Base-by-base conservation (phyloP, 2,888 invertebrate species). In the Drosophila ezoana region DNA sequence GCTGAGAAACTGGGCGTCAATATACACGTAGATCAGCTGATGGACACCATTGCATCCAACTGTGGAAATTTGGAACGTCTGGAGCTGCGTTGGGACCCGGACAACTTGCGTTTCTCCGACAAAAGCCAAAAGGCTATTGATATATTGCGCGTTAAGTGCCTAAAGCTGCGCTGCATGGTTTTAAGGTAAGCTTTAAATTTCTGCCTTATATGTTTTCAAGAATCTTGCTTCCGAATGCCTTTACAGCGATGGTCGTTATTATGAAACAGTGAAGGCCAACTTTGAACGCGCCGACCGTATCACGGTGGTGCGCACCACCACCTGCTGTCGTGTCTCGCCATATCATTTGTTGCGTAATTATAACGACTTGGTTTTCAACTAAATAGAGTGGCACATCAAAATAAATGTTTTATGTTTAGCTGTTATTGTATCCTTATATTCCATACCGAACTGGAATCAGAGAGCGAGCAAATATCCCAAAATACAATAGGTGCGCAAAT, bases 51-150 rank as follows among this genome's bases (percentile, higher is more conserved):
- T 73, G 98, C 99, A 0, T 97, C 97, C 89, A 97, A 96, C 92
- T 98, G 98, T 89, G 95, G 95, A 0, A 95, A 95, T 82, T 92
- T 99, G 87, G 98, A 98, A 92, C 94, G 99, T 1, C 93, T 99
- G 59, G 99, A 99, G 92, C 93, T 99, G 28, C 95, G 97, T 79
- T 99, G 99, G 99, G 99, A 99, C 92, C 99, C 99, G 0, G 99
- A 99, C 89, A 99, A 99, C 90, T 94, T 99, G 38, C 94, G 99
- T 56, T 99, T 99, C 93, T 99, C 99, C 40, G 99, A 99, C 93
- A 99, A 99, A 93, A 99, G 99, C 90, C 99, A 99, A 93, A 99
- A 99, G 92, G 99, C 99, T 44, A 99, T 99, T 79, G 99, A 99
- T 92, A 96, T 98, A 49, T 94, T 99, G 70, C 95, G 99, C 47